Evolutionary conservation across 2,797 vertebrate species (phyloP).

Genomic region (Synaphobranchus kaupii): DNA sequence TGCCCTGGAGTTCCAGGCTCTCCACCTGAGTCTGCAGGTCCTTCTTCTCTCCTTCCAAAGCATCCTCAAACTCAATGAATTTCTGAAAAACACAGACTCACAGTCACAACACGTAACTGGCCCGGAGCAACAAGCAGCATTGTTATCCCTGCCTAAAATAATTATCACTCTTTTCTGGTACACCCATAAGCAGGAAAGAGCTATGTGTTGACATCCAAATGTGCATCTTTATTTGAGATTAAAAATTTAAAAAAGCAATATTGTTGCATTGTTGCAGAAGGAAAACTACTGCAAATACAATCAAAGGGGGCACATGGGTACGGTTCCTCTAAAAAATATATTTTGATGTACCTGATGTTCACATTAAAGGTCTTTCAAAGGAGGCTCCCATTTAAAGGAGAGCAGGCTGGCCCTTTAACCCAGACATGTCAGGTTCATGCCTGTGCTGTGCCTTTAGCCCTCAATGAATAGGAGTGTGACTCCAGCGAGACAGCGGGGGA

Average conservation of each 20-base stretch:
- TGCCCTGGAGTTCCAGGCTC: slow-evolving; percentile 86
- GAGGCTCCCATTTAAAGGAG: not conserved
- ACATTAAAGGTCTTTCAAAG: not conserved
- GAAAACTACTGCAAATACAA: not conserved
- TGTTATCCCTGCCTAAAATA: not conserved
- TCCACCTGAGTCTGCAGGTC: slow-evolving; percentile 91
- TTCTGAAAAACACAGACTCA: slow-evolving; percentile 70
- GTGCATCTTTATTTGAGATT: not conserved
- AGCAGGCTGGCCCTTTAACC: not conserved
- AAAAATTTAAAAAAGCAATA: not conserved
- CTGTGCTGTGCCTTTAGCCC: not conserved
- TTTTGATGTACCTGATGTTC: not conserved
- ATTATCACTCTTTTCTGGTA: not conserved
- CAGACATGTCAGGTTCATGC: not conserved
- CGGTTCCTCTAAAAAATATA: not conserved
- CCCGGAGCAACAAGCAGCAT: not conserved
- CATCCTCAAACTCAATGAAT: slow-evolving; percentile 98
- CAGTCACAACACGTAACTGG: not conserved
- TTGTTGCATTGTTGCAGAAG: not conserved
- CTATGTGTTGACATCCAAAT: not conserved
- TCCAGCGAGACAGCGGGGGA: not conserved
- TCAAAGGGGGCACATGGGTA: not conserved
- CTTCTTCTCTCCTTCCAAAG: slow-evolving; percentile 96
- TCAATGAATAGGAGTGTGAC: not conserved
- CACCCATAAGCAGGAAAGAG: not conserved